phyloP scores from a whole-genome alignment of 2,888 invertebrate species.

The Epinotia brunnichana region DNA sequence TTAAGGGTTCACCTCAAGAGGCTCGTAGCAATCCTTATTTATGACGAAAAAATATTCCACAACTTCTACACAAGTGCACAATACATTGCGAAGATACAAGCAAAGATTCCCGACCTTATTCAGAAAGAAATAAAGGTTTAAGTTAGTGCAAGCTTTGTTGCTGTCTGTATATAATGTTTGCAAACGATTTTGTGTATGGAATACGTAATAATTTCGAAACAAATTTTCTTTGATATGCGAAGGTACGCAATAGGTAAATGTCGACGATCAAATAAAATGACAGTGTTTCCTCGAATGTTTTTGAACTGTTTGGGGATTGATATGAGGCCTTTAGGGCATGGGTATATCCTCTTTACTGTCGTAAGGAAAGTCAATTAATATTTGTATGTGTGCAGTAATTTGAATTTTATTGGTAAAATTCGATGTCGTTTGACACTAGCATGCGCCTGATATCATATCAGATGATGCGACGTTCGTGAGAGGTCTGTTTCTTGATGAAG shows the following conservation, averaged over 20 bases:
- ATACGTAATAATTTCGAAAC: conserved; percentile 36
- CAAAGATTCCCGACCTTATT: background rate
- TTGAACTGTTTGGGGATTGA: background rate
- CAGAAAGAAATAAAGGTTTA: background rate
- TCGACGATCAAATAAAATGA: conserved; percentile 14
- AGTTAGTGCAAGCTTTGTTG: background rate
- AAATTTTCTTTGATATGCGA: conserved; percentile 21
- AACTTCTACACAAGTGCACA: conserved; percentile 28
- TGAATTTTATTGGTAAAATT: too few relatives aligned
- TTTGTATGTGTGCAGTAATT: too few relatives aligned
- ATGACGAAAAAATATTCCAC: conserved; percentile 48
- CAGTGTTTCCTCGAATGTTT: conserved; percentile 2
- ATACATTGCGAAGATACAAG: background rate
- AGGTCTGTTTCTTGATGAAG: too few relatives aligned
- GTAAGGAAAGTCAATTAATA: background rate
- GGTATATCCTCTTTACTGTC: background rate
- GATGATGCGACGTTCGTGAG: too few relatives aligned
- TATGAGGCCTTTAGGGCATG: background rate
- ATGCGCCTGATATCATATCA: too few relatives aligned
- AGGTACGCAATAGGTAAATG: conserved; percentile 9
- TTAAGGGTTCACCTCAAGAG: conserved; percentile 47
- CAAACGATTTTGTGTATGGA: conserved; percentile 31
- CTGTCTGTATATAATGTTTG: conserved; percentile 30
- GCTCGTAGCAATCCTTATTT: conserved; percentile 47
- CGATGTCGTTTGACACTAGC: too few relatives aligned